Evolutionary conservation across 2,797 vertebrate genomes (phyloP), one percentile per base, ranked within the genome.

Genomic region (Neoniphon sammara): DNA sequence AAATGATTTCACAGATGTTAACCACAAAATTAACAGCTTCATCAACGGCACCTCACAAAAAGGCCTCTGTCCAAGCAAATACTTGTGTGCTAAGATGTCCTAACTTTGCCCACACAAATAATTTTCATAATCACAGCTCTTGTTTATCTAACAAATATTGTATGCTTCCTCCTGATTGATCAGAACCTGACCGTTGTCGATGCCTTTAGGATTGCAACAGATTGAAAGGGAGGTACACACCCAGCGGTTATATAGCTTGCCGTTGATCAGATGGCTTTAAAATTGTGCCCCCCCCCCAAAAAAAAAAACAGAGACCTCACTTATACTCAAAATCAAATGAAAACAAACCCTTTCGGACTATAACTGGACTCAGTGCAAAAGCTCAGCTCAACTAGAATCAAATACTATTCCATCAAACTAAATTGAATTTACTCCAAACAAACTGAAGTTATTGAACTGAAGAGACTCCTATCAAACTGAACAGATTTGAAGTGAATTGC

Each of bases 401-500:
- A 59, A 47, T 2, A 10, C 0, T 0, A 11, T 52, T 39, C 1
- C 49, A 46, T 36, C 11, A 58, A 58, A 36, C 30, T 7, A 5
- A 36, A 58, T 15, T 58, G 56, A 36, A 10, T 27, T 18, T 9
- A 31, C 34, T 42, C 11, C 3, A 31, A 31, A 31, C 6, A 42
- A 42, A 42, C 12, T 12, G 39, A 42, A 36, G 9, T n/a, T n/a
- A 20, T 9, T 36, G 27, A 34, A 8, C 7, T n/a, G 18, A 49
- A 20, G 12, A 25, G 54, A 31, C 31, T 64, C 2, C 2, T 36
- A 7, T 59, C 44, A 12, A 53, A 30, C 72, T 87, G 88, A 89
- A 85, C 86, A 82, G 77, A 88, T 78, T 5, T 80, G 85, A 91
- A 90, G 86, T 91, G 87, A 87, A 87, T 85, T 66, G 49, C 44